phyloP scores from a whole-genome alignment of 2,797 vertebrate genomes.

The Eutrigla gurnardus region DNA sequence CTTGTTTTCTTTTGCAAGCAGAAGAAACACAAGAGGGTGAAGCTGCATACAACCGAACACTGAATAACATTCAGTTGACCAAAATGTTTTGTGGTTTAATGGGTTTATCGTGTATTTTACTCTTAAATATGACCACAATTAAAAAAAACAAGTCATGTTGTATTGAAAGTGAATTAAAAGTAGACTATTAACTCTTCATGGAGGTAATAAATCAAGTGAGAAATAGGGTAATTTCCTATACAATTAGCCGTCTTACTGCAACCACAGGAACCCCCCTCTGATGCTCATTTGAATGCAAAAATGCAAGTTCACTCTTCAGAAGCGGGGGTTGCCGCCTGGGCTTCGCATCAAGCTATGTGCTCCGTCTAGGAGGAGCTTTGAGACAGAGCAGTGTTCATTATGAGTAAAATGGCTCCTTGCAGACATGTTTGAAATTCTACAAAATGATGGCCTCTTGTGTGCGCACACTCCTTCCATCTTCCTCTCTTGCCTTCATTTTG shows the following conservation, averaged over 20 bases:
- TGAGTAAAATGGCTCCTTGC: slow-evolving; percentile 57
- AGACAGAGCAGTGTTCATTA: slow-evolving; percentile 53
- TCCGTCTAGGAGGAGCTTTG: slow-evolving; percentile 28
- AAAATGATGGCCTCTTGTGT: slow-evolving; percentile 74
- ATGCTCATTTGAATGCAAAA: background rate
- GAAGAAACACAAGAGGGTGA: too few species aligned
- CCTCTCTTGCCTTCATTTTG: slow-evolving; percentile 43
- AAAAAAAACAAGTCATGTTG: background rate
- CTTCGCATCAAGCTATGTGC: slow-evolving; percentile 10
- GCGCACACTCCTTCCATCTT: slow-evolving; percentile 39
- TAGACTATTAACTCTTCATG: background rate
- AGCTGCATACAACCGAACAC: too few species aligned
- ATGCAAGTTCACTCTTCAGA: background rate
- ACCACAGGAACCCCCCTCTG: background rate
- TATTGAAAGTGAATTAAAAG: background rate
- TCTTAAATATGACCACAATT: background rate
- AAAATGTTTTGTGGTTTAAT: background rate
- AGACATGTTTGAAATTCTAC: slow-evolving; percentile 68
- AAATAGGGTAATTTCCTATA: background rate
- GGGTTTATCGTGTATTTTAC: background rate
- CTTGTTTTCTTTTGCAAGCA: too few species aligned
- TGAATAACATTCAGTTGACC: background rate
- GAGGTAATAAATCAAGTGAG: background rate
- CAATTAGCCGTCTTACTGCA: background rate
- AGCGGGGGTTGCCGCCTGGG: background rate